Conservation (phyloP, 2,888 invertebrate genomes). For the Prionchulus punctatus region DNA sequence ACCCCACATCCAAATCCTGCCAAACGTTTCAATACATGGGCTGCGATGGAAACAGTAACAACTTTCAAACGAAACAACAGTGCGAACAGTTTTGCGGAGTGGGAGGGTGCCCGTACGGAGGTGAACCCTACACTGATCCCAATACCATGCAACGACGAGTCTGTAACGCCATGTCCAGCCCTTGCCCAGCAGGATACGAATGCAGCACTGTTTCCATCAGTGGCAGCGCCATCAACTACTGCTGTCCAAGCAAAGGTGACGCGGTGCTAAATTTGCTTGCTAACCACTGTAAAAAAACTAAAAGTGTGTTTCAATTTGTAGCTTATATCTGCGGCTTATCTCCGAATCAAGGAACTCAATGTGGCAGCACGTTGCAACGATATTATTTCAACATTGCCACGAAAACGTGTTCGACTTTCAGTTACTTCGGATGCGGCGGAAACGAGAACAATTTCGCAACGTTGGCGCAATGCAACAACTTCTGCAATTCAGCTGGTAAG, state of each 20-base stretch:
- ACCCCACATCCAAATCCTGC: constrained; percentile 7
- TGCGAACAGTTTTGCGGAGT: constrained; percentile 1
- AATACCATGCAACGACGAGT: constrained; percentile 1
- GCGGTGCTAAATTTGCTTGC: neutral
- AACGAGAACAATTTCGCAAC: constrained; percentile 23
- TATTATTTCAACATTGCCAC: constrained; percentile 19
- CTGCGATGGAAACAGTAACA: constrained; percentile 28
- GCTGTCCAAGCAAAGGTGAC: constrained; percentile 25
- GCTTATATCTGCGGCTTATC: constrained; percentile 25
- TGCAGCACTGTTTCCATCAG: constrained; percentile 20
- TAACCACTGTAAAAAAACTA: neutral
- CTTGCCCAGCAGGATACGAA: constrained; percentile 22
- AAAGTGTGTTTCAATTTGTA: constrained; percentile 5
- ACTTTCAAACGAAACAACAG: constrained; percentile 15
- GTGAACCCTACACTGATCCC: neutral
- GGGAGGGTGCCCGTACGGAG: constrained; percentile 5
- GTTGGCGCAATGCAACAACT: constrained; percentile 22
- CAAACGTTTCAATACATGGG: constrained; percentile 21
- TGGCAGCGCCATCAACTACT: constrained; percentile 20
- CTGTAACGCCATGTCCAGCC: constrained; percentile 15
- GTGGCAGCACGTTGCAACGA: constrained; percentile 15
- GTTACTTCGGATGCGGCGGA: constrained; percentile 23
- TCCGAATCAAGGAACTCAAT: constrained; percentile 21
- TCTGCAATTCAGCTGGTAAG: constrained; percentile 23
- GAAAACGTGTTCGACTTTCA: constrained; percentile 13